Evolutionary conservation across 1,140 invertebrate species (phyloP), one percentile per base, ranked within the genome.

Genomic region (Drosophila lacteicornis): DNA sequence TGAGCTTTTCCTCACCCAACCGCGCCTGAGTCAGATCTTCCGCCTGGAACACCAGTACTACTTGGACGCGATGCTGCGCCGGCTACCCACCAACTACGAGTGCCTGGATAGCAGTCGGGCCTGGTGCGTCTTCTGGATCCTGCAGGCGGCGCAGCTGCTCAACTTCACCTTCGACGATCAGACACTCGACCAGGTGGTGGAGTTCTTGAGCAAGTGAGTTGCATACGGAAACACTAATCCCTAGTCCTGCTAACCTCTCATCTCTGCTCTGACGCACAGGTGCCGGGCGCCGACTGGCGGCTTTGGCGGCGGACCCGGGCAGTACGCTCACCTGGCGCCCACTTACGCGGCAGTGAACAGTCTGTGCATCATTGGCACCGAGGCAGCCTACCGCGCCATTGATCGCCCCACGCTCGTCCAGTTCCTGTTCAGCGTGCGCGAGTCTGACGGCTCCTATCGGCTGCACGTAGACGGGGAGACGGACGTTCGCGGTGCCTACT

Each of bases 301-400:
- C 6, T 99, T 98, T 95, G 98, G 96, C 51, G 98, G 99, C 78
- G 98, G 98, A 17, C 98, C 98, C 0, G 95, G 95, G 4, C 99
- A 99, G 93, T 94, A 95, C 88, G 94, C 98, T 30, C 99, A 99
- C 94, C 94, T 99, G 56, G 99, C 99, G 1, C 96, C 98, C 36
- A 99, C 99, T 6, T 99, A 99, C 94, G 99, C 98, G 51, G 98
- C 99, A 70, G 96, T 99, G 1, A 98, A 98, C 94, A 96, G 98
- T 9, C 93, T 99, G 4, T 97, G 96, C 90, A 97, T 97, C 22
- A 95, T 99, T 80, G 97, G 97, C 45, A 98, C 96, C 15, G 94
- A 96, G 92, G 96, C 97, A 93, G 98, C 98, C 12, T 98, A 97
- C 86, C 94, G 96, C 85, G 95, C 96, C 17, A 98, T 99, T 70